These are phyloP conservation scores for Mesopsocus fuscifrons DNA, from an alignment of 2,888 invertebrate genomes.

Conservation along the genomic window DNA sequence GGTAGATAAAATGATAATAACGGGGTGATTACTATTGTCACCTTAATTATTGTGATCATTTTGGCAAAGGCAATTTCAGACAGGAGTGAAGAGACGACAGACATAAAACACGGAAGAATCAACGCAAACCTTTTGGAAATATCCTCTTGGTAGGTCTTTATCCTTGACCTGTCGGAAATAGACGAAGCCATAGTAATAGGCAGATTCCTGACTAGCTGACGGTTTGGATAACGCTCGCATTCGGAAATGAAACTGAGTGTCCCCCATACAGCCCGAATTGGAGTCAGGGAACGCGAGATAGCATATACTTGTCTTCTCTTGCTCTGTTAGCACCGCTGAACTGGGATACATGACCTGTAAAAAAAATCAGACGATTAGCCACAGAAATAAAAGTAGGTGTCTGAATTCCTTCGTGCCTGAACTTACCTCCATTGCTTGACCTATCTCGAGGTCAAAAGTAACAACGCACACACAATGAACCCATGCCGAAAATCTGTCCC, in stretches of 20 bases:
- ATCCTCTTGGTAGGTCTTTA: slow-evolving; percentile 76
- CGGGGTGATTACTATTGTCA: too few relatives aligned
- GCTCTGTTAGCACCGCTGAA: slow-evolving; percentile 56
- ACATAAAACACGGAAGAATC: too few relatives aligned
- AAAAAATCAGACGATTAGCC: slow-evolving; percentile 13
- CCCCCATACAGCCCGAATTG: slow-evolving; percentile 97
- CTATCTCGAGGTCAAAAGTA: slow-evolving; percentile 95
- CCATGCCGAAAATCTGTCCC: slow-evolving; percentile 80
- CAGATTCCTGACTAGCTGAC: slow-evolving; percentile 45
- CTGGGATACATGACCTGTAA: slow-evolving; percentile 61
- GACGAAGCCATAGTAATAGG: slow-evolving; percentile 92
- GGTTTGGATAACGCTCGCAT: slow-evolving; percentile 51
- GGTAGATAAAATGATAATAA: too few relatives aligned
- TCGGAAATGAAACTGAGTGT: slow-evolving; percentile 91
- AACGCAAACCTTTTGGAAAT: slow-evolving; percentile 99
- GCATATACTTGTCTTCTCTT: slow-evolving; percentile 84
- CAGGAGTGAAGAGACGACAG: too few relatives aligned
- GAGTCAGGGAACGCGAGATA: slow-evolving; percentile 98
- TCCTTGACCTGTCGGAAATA: slow-evolving; percentile 97
- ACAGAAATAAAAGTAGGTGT: slow-evolving; percentile 14
- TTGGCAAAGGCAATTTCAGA: too few relatives aligned
- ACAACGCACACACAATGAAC: slow-evolving; percentile 95
- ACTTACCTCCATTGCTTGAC: slow-evolving; percentile 86
- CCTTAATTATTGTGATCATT: too few relatives aligned
- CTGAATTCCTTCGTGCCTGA: too few relatives aligned